A percentile compares a stretch with the other conserved stretches of the same genome.
Evolutionary conservation across 2,113 vertebrate genomes (phyloP).

Genomic region (Pseudolaguvia tuberculata): DNA sequence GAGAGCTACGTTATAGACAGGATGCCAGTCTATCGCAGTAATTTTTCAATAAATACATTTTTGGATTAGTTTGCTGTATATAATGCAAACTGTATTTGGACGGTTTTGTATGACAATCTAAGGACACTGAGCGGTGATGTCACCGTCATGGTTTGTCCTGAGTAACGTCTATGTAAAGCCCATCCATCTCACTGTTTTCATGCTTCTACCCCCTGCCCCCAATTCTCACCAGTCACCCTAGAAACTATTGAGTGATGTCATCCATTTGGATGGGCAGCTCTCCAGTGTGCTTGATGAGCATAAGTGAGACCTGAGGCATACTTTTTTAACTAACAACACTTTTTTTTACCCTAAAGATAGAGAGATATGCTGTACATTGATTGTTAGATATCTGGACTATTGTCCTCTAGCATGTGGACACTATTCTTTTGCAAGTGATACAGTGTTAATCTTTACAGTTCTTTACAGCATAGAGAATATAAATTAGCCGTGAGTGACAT

Average conservation of each 20-base stretch:
- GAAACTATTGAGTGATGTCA: slow-evolving; percentile 37
- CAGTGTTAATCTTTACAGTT: slow-evolving; percentile 60
- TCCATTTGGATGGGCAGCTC: slow-evolving; percentile 17
- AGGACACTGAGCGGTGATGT: slow-evolving; percentile 19
- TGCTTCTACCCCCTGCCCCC: background rate
- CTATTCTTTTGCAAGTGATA: slow-evolving; percentile 51
- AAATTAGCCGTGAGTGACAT: slow-evolving; percentile 47
- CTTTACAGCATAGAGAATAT: slow-evolving; percentile 47
- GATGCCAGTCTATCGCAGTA: no score
- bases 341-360: no score
- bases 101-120: background rate
- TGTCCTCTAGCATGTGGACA: slow-evolving; percentile 28
- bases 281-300: background rate
- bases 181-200: slow-evolving; percentile 27
- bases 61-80: no score
- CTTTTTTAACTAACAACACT: slow-evolving; percentile 16
- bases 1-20: no score
- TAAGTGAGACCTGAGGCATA: background rate
- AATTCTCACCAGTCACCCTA: background rate
- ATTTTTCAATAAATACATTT: no score
- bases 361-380: slow-evolving; percentile 38
- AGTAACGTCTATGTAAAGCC: slow-evolving; percentile 18
- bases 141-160: slow-evolving; percentile 22
- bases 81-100: no score
- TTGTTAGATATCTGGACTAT: background rate